Base-by-base conservation (phyloP, 2,888 invertebrate species). In the Matsumyia berberina region DNA sequence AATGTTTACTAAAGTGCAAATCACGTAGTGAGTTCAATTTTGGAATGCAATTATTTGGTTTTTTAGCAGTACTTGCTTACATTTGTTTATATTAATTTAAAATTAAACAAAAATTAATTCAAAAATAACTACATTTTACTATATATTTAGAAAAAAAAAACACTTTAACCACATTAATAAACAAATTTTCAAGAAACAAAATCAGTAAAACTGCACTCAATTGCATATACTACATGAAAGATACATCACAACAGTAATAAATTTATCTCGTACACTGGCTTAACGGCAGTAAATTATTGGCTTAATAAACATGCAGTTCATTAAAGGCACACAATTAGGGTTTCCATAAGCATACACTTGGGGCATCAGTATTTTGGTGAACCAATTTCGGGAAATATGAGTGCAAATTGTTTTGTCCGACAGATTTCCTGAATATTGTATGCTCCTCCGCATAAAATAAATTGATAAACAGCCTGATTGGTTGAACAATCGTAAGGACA, bases 1-100 rank as follows among this genome's bases (percentile, higher is more conserved):
- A 64, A 9, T 33, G 37, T 12, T 8, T n/a, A n/a, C 35, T 60
- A 58, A 35, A 55, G 24, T 37, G 8, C 15, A 67, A 57, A 15
- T 62, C 58, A 64, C 70, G 9, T 70, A 72, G 64, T 67, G 24
- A 69, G 66, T 69, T 73, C 12, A 35, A 62, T 53, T 69, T 85
- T 76, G 55, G 85, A 85, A 85, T 85, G 85, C 80, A 76, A 74
- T 74, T 80, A 5, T 49, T 85, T 74, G 29, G 17, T 72, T 67
- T 79, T 46, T 73, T 83, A 73, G 69, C 73, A 74, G 62, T 66
- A 57, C 29, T 12, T 74, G 79, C 74, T 79, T 85, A 55, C 8
- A 53, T 57, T 66, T 69, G 31, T 62, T 58, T 74, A 55, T 29
- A 46, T 74, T 46, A 12, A 8, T 66, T 55, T 46, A 39, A 9